These are phyloP conservation scores for Brachyopa scutellaris DNA, from an alignment of 2,888 invertebrate genomes.

Conservation along the genomic window DNA sequence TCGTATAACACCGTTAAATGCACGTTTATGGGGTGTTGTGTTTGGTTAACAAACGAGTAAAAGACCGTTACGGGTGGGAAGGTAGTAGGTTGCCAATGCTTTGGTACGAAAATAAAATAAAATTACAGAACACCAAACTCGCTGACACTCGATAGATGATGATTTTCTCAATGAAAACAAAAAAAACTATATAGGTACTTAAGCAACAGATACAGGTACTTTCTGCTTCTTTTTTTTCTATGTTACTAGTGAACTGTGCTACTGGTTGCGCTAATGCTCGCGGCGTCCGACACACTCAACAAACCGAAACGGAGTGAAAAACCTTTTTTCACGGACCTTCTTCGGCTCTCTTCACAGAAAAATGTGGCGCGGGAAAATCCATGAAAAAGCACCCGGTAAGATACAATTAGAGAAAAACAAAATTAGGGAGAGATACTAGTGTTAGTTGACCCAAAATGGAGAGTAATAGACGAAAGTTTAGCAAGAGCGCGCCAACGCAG, in stretches of 20 bases:
- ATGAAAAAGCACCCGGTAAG: conserved; percentile 39
- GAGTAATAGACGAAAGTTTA: conserved; percentile 27
- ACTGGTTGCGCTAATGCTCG: conserved; percentile 63
- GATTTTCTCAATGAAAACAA: not conserved
- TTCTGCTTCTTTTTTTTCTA: not conserved
- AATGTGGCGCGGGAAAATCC: conserved; percentile 27
- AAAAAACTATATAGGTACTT: not conserved
- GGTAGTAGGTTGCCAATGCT: too few relatives aligned
- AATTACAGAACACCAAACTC: too few relatives aligned
- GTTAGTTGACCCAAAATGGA: conserved; percentile 1
- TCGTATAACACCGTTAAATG: not conserved
- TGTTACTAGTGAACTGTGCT: conserved; percentile 11
- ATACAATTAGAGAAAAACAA: conserved; percentile 21
- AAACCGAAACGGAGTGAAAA: conserved; percentile 77
- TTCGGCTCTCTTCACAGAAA: conserved; percentile 1
- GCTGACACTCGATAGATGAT: not conserved
- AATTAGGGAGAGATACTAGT: too few relatives aligned
- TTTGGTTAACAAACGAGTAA: too few relatives aligned
- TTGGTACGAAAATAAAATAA: too few relatives aligned
- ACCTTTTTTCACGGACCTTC: conserved; percentile 66
- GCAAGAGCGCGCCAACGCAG: conserved; percentile 40
- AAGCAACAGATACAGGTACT: conserved; percentile 51
- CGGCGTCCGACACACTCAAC: conserved; percentile 76
- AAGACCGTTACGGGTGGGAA: too few relatives aligned
- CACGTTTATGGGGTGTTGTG: conserved; percentile 11